Base-by-base conservation (phyloP, 1,140 invertebrate genomes). In the Ganaspis sp. region DNA sequence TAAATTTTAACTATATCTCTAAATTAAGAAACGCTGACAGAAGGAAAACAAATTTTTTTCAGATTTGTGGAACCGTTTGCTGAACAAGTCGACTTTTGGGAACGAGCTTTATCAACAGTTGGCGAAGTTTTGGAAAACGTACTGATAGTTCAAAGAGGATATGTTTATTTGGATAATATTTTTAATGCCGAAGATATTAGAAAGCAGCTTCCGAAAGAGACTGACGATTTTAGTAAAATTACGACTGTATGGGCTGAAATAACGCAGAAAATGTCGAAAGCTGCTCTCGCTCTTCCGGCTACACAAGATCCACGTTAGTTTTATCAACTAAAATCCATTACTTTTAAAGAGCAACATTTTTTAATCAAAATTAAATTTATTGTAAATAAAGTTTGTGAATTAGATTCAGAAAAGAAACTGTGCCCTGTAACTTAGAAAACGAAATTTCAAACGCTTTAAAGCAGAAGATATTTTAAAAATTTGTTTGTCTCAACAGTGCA, bases 41-140 rank as follows among this genome's bases (percentile, higher is more conserved):
- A n/a, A n/a, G n/a, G n/a, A n/a, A n/a, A 9, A 23, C 37, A 8
- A 17, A 70, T 40, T 82, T 49, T 42, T 79, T 75, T 64, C 23
- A 92, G 95, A 83, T 97, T 96, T 90, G 96, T 97, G 0, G 96
- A 96, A 86, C 95, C 95, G 2, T 97, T 97, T 88, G 93, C 94
- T 40, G 92, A 94, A 84, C 93, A 95, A 87, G 95, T 96, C 1
- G 95, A 97, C 86, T 93, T 94, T 87, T 97, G 96, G 96, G 96
- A 97, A 90, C 94, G 94, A 84, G 93, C 94, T 4, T 90, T 98
- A 53, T 95, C 95, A 15, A 94, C 94, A 72, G 93, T 97, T 6
- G 93, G 94, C 37, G 96, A 97, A 90, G 94, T 94, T 69, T 92
- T 97, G 21, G 96, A 97, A 92, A 93, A 94, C 81, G 92, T 94